Conservation (phyloP, 2,113 vertebrate species). For the Chiloscyllium plagiosum region DNA sequence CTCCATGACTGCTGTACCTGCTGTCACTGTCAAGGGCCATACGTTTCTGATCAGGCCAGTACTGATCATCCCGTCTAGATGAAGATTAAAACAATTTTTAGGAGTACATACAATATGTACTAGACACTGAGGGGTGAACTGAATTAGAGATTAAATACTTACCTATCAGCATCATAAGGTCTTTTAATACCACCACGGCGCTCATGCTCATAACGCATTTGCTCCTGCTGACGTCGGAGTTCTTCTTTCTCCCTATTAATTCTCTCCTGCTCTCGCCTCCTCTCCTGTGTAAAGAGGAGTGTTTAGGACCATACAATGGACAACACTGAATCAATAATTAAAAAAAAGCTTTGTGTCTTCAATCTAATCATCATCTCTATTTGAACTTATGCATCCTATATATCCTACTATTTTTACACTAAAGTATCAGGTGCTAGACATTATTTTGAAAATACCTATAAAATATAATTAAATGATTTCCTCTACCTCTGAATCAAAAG, state of each 20-base stretch:
- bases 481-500: background rate
- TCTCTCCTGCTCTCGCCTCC: conserved; percentile 83
- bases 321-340: background rate
- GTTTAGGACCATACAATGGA: background rate
- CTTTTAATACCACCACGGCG: conserved; percentile 67
- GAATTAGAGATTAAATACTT: background rate
- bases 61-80: conserved; percentile 69
- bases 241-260: conserved; percentile 88
- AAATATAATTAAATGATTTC: background rate
- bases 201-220: conserved; percentile 84
- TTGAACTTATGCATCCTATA: too few relatives aligned
- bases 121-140: background rate
- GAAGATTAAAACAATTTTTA: background rate
- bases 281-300: conserved; percentile 52
- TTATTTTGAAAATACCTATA: background rate
- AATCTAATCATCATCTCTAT: background rate
- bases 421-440: background rate
- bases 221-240: conserved; percentile 85
- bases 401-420: background rate
- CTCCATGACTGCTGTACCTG: conserved; percentile 60
- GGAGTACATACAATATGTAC: background rate
- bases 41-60: conserved; percentile 76
- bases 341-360: background rate
- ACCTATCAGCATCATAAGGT: conserved; percentile 69
- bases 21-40: conserved; percentile 66